These are phyloP conservation scores for Doryteuthis pealeii DNA, from an alignment of 1,140 invertebrate species.

Conservation along the genomic window DNA sequence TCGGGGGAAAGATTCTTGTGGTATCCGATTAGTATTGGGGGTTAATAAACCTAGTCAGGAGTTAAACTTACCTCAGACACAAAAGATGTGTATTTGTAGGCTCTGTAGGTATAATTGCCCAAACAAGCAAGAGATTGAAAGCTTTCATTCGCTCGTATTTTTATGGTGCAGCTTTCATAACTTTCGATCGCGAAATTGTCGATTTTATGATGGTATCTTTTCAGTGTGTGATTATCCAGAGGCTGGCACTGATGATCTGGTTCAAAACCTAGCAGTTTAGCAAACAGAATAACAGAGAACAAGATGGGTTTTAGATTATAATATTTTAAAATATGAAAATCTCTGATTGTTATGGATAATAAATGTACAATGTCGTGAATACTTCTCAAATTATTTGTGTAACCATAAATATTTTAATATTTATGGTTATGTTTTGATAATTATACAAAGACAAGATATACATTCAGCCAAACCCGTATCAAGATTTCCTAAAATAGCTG, in stretches of 20 bases:
- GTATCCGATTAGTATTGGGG: too few species aligned
- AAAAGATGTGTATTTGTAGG: conserved; percentile 8
- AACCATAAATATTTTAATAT: background rate
- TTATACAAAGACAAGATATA: background rate
- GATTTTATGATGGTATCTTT: background rate
- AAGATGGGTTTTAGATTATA: background rate
- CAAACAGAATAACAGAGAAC: background rate
- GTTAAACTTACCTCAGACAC: conserved; percentile 19
- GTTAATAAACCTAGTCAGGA: too few species aligned
- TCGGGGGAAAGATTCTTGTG: too few species aligned
- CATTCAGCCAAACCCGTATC: too few species aligned
- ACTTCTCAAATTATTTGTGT: background rate
- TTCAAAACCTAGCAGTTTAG: background rate
- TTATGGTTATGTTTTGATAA: background rate
- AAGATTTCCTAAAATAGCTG: too few species aligned
- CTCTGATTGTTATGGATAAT: background rate
- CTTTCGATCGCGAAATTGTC: background rate
- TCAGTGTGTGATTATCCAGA: background rate
- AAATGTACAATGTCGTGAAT: background rate
- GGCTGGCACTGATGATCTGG: background rate
- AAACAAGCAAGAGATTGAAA: background rate
- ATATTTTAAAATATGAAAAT: background rate
- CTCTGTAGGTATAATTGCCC: conserved; percentile 10
- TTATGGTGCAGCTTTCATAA: background rate
- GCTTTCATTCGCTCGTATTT: background rate